Evolutionary conservation across 2,888 invertebrate species (phyloP).

Genomic region (Plebejus argus): DNA sequence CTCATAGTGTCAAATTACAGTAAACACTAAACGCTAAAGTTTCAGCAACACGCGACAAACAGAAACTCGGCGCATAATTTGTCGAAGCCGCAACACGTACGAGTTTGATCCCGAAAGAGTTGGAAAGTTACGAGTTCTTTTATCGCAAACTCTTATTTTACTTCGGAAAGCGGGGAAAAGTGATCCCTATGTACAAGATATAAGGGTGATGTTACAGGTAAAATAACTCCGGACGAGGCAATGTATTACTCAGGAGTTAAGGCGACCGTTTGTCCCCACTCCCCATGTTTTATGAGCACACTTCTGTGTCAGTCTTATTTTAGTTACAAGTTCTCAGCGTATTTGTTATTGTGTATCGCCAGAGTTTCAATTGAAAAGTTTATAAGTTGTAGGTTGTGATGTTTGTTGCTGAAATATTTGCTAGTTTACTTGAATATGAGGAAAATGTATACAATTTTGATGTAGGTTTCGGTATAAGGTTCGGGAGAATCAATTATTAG

Average conservation of each 20-base stretch:
- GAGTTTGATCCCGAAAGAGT: constrained; percentile 7
- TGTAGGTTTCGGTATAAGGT: too few species aligned
- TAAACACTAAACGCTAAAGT: not conserved
- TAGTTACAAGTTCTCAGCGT: not conserved
- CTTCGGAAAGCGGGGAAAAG: too few species aligned
- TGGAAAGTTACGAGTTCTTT: not conserved
- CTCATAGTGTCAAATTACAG: not conserved
- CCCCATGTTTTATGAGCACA: constrained; percentile 14
- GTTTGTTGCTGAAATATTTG: not conserved
- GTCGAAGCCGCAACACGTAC: not conserved
- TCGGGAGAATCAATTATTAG: too few species aligned
- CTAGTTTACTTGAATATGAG: not conserved
- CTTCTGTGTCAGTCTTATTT: not conserved
- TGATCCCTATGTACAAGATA: too few species aligned
- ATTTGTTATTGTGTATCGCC: not conserved
- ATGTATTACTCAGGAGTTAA: not conserved
- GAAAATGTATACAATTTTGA: not conserved
- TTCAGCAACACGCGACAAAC: not conserved
- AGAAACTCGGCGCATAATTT: not conserved
- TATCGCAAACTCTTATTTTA: not conserved
- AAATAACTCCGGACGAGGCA: not conserved
- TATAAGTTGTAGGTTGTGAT: not conserved
- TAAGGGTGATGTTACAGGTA: not conserved
- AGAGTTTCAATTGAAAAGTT: constrained; percentile 12
- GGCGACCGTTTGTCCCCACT: constrained; percentile 17